Evolutionary conservation across 2,113 vertebrate species (phyloP), one percentile per base, ranked within the genome.

Genomic region (Platichthys flesus): DNA sequence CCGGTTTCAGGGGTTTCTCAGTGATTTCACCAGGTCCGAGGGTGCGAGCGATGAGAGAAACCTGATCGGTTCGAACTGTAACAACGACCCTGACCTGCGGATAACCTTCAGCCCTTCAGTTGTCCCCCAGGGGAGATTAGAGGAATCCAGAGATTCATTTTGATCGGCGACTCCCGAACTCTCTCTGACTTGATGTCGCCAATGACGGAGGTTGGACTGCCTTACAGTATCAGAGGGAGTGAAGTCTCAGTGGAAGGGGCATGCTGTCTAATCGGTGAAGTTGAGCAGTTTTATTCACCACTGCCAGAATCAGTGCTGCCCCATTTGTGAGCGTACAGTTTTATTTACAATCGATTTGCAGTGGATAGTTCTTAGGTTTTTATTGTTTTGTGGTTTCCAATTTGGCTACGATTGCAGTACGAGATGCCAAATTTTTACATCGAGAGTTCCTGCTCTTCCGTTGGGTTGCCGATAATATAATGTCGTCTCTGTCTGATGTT

Each of bases 161-260:
- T 73, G 71, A 79, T 76, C 78, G 81, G 79, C 64, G 2, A 75
- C 52, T 79, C 76, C 18, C 12, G 52, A 81, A 81, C 83, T 67
- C 75, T 68, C n/a, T 75, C 64, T 75, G 68, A 28, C 72, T 77
- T 61, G 78, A 81, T 85, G 71, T 88, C 72, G 61, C 10, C 16
- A 62, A 76, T 93, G 88, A 93, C 92, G 93, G 92, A 94, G 94
- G 93, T 93, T 68, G 88, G 91, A 93, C 93, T 92, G 94, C 94
- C 74, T 84, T 94, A 91, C 81, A 90, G 85, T 92, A 66, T 88
- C 84, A 81, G 62, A 83, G 74, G 65, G 91, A 92, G 91, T 94
- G 92, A 89, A 92, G 91, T 92, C 92, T 77, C 54, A 0, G 67
- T 45, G 54, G 60, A 69, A n/a, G 56, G 60, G 54, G 23, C 64